Conservation (phyloP, 2,797 vertebrate genomes). For the Cheirogaleus major region DNA sequence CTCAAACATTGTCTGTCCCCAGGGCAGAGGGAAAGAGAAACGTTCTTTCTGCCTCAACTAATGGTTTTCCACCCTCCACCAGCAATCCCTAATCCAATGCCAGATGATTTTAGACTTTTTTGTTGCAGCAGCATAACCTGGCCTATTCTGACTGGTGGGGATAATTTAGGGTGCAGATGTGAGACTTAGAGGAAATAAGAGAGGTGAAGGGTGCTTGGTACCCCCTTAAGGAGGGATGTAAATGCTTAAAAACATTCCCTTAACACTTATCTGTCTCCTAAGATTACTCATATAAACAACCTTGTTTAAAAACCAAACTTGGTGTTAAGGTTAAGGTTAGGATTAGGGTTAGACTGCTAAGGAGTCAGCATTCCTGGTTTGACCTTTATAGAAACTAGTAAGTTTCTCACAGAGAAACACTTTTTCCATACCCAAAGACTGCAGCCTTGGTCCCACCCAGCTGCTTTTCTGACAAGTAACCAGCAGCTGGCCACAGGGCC, state of each 20-base stretch:
- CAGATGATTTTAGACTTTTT: background rate
- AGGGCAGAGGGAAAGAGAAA: background rate
- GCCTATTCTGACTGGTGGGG: background rate
- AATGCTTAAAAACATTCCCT: background rate
- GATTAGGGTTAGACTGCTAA: background rate
- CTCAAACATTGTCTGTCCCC: background rate
- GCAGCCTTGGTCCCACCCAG: background rate
- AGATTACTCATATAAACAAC: background rate
- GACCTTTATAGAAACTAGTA: slow-evolving; percentile 13
- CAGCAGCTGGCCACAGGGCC: background rate
- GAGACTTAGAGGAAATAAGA: background rate
- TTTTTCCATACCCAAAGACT: background rate
- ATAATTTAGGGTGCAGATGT: background rate
- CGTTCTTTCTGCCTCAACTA: background rate
- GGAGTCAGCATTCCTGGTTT: background rate
- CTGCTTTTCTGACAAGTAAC: slow-evolving; percentile 4
- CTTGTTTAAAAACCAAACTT: slow-evolving; percentile 30
- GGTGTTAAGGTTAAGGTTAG: background rate
- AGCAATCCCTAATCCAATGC: background rate
- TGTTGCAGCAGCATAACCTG: background rate
- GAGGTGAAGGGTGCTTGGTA: background rate
- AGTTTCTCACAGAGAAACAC: slow-evolving; percentile 28
- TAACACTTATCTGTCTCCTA: background rate
- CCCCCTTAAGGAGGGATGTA: background rate
- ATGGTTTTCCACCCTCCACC: background rate